Conservation (phyloP, 1,140 invertebrate genomes). For the Atta texana region DNA sequence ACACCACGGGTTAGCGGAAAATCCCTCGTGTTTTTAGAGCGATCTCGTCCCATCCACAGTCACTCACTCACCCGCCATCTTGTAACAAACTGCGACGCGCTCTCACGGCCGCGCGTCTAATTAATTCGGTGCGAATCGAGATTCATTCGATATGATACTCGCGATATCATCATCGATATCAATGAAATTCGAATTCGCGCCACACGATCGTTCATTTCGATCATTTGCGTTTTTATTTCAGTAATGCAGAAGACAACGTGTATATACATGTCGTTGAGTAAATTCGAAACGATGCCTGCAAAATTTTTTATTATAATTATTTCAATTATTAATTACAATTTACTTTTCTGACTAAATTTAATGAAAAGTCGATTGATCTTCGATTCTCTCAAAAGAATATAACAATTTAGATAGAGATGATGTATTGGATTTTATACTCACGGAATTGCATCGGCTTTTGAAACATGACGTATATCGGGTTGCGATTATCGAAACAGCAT, state of each 20-base stretch:
- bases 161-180: constrained; percentile 50
- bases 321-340: too few relatives aligned
- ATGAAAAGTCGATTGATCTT: too few relatives aligned
- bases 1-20: constrained; percentile 83
- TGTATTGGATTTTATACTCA: too few relatives aligned
- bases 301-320: too few relatives aligned
- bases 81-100: constrained; percentile 85
- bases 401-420: too few relatives aligned
- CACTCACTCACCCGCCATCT: constrained; percentile 87
- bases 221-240: not conserved
- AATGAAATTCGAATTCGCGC: not conserved
- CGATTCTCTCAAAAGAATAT: too few relatives aligned
- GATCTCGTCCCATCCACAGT: constrained; percentile 80
- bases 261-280: too few relatives aligned
- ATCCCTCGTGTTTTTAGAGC: constrained; percentile 82
- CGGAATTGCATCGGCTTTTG: too few relatives aligned
- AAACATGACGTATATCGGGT: too few relatives aligned
- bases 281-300: too few relatives aligned
- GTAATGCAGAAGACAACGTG: too few relatives aligned
- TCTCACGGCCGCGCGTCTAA: constrained; percentile 75
- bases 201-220: not conserved
- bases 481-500: not conserved
- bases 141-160: constrained; percentile 31
- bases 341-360: too few relatives aligned
- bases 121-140: constrained; percentile 59